Base-by-base conservation (phyloP, 2,888 invertebrate genomes). In the Amblyjoppa proteus region DNA sequence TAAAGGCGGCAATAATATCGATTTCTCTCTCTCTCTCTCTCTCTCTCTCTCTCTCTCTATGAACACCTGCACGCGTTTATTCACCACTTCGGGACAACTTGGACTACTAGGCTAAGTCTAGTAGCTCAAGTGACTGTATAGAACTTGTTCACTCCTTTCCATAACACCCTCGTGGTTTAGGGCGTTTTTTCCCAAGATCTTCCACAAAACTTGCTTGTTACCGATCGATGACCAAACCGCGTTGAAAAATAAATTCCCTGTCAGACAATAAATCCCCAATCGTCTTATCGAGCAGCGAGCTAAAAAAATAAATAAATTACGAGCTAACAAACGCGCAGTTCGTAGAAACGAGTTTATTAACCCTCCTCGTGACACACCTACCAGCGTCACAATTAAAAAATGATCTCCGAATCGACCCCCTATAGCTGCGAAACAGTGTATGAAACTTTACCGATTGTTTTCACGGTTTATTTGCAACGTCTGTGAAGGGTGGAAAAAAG, bases 1-100 rank as follows among this genome's bases (percentile, higher is more conserved):
- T 79, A 86, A 83, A 85, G 83, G 71, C 85, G 87, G 89, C 87
- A 89, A 90, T 88, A 89, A 88, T 91, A 91, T 91, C 89, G 91
- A 91, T 91, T 90, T 69, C 53, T 41, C 41, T 41, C 41, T 84
- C 87, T 80, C 81, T 81, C 41, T 84, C 87, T 80, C 81, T 81
- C 20, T 20, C 20, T 20, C 20, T 20, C 20, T 69, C 53, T 41
- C 41, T 41, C 41, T 84, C 87, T 80, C 81, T 81, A 83, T 85
- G 79, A 81, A 88, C 90, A 91, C 89, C 88, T 88, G 89, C 90
- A 80, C 84, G 79, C 82, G 78, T 75, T 82, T 73, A 73, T 86
- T 87, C 83, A 80, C 25, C 61, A 25, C 66, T 53, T 80, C 61
- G 80, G 71, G 68, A 66, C 31, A 73, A 81, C 83, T 58, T 25